Evolutionary conservation across 1,140 invertebrate genomes (phyloP), one percentile per base, ranked within the genome.

Genomic region (Monomorium pharaonis): DNA sequence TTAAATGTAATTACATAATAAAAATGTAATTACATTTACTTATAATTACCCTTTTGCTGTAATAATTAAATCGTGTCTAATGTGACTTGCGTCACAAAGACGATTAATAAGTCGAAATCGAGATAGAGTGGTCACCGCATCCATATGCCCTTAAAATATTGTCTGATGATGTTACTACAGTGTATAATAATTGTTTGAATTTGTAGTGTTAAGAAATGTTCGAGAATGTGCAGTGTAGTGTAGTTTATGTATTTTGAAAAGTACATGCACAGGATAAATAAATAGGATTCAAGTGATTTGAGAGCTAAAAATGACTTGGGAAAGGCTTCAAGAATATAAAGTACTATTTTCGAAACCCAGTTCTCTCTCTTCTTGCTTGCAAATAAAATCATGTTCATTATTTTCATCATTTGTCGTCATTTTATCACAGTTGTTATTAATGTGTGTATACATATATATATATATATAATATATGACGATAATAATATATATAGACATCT

Each of bases 131-230:
- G 37, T 88, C 84, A 89, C 83, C 86, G 87, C 88, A 89, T 89
- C 87, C 88, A 89, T 89, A 89, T 89, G 88, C 88, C 27, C 72
- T 86, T 63, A 42, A 81, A 87, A 65, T 67, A 49, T 84, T n/a
- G 2, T 56, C 51, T 74, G 37, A 63, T 89, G 30, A 51, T 47
- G 51, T 81, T 24, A 81, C 51, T 81, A 72, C 3, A 77, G 63
- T 89, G 72, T 84, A 37, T 37, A 33, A 56, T 14, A 6, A 58
- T 12, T 89, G 58, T 54, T 30, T 54, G 49, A 1, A 83, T 51
- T 83, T 27, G 7, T 81, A n/a, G 54, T 78, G 60, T 86, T 49
- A 51, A 27, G 42, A 65, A 42, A 62, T 86, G 74, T 87, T 72
- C 58, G 54, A 62, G 54, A 70, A 16, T 89, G 63, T 86, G n/a